Conservation (phyloP, 2,888 invertebrate species). For the Troglohyphantes excavatus region DNA sequence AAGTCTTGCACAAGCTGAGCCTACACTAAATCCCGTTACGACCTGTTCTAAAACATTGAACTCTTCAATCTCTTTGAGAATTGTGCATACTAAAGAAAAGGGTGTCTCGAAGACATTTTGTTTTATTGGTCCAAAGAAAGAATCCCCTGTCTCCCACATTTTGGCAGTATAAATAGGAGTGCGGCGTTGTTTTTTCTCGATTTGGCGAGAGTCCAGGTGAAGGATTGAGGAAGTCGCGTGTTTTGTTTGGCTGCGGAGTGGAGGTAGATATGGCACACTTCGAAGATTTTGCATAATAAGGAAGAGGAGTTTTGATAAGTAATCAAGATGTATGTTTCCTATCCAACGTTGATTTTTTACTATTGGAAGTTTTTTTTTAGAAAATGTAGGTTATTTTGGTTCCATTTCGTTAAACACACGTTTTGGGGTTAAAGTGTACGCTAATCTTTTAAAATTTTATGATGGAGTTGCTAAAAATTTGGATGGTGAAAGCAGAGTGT, state of each 20-base stretch:
- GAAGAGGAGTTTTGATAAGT: too few species aligned
- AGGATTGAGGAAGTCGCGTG: neutral
- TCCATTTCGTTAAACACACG: too few species aligned
- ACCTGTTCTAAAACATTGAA: neutral
- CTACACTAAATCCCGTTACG: neutral
- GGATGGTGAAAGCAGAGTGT: too few species aligned
- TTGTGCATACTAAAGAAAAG: neutral
- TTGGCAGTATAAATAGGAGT: neutral
- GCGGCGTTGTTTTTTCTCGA: neutral
- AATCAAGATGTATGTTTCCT: too few species aligned
- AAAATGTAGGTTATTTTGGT: too few species aligned
- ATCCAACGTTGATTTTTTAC: too few species aligned
- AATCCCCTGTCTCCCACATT: too few species aligned
- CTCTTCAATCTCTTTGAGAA: neutral
- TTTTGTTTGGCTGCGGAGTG: constrained; percentile 33
- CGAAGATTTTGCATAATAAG: neutral
- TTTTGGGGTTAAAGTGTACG: too few species aligned
- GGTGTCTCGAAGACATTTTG: neutral
- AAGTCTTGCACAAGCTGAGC: neutral
- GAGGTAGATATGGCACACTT: neutral
- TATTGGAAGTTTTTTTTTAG: too few species aligned
- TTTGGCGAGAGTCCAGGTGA: neutral
- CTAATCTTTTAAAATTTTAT: too few species aligned
- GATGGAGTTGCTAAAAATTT: too few species aligned
- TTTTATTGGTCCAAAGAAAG: neutral